These are phyloP conservation scores for Mechanitis mazaeus DNA, from an alignment of 2,888 invertebrate species.

Conservation along the genomic window DNA sequence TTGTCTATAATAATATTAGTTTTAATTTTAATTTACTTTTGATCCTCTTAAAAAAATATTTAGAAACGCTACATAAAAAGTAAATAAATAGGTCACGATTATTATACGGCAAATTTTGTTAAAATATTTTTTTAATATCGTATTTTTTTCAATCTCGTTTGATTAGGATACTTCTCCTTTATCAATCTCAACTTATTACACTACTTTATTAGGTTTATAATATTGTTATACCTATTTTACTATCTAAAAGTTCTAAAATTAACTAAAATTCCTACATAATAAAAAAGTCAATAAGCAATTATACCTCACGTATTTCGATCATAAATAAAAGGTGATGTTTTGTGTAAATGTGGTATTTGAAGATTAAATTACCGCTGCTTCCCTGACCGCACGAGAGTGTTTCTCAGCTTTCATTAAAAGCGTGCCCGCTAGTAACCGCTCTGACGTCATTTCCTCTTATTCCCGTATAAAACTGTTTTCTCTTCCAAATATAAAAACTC, in stretches of 20 bases:
- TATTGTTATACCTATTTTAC: too few relatives aligned
- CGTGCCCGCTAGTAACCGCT: constrained; percentile 30
- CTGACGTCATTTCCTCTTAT: constrained; percentile 35
- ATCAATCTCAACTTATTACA: too few relatives aligned
- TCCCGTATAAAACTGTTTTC: constrained; percentile 22
- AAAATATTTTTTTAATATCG: too few relatives aligned
- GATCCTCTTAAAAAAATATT: too few relatives aligned
- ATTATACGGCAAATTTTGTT: too few relatives aligned
- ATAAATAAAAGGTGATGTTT: constrained; percentile 10
- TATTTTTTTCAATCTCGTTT: too few relatives aligned
- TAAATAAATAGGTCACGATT: too few relatives aligned
- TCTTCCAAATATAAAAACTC: constrained; percentile 22
- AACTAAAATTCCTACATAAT: not conserved
- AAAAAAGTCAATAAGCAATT: constrained; percentile 1
- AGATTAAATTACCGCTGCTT: constrained; percentile 11
- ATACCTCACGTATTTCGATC: not conserved
- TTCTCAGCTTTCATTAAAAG: constrained; percentile 42
- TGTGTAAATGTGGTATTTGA: constrained; percentile 8
- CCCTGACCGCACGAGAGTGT: constrained; percentile 30
- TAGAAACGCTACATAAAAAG: too few relatives aligned
- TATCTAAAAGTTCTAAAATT: too few relatives aligned
- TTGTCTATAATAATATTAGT: not conserved
- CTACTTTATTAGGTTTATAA: too few relatives aligned
- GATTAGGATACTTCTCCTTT: too few relatives aligned
- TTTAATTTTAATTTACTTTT: too few relatives aligned